Evolutionary conservation across 2,888 invertebrate species (phyloP).

Genomic region (Griposia aprilina): DNA sequence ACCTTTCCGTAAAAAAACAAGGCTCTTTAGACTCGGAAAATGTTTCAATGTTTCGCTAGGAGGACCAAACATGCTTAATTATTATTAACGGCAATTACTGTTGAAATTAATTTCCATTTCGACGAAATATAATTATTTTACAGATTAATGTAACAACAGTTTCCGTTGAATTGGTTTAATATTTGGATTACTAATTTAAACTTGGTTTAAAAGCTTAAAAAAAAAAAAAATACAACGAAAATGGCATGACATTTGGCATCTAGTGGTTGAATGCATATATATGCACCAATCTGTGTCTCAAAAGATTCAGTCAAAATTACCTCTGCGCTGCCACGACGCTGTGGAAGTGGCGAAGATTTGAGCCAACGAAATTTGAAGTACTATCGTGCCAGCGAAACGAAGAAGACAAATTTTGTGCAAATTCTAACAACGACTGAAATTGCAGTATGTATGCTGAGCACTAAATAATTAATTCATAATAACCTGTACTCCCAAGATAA

Average conservation of each 20-base stretch:
- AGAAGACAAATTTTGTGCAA: neutral
- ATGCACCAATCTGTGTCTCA: neutral
- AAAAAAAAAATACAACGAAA: neutral
- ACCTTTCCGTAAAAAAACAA: conserved; percentile 18
- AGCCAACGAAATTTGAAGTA: neutral
- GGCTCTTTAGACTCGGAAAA: neutral
- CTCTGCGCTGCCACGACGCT: neutral
- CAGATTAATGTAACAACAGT: neutral
- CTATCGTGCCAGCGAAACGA: neutral
- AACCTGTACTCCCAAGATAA: neutral
- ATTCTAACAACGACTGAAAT: neutral
- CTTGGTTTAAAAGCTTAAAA: neutral
- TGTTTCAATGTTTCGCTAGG: conserved; percentile 2
- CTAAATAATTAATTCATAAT: neutral
- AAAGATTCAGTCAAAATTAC: neutral
- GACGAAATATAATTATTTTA: conserved; percentile 21
- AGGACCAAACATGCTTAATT: conserved; percentile 32
- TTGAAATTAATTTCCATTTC: conserved; percentile 39
- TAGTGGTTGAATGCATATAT: neutral
- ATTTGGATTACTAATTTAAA: neutral
- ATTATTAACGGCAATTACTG: conserved; percentile 41
- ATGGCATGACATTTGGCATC: neutral
- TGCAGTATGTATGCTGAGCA: neutral
- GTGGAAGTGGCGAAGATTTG: neutral
- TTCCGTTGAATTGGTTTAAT: conserved; percentile 14